Percentiles rank a stretch among this genome's conserved stretches.
Conservation (phyloP, 2,888 invertebrate genomes). For the Synanthedon vespiformis region DNA sequence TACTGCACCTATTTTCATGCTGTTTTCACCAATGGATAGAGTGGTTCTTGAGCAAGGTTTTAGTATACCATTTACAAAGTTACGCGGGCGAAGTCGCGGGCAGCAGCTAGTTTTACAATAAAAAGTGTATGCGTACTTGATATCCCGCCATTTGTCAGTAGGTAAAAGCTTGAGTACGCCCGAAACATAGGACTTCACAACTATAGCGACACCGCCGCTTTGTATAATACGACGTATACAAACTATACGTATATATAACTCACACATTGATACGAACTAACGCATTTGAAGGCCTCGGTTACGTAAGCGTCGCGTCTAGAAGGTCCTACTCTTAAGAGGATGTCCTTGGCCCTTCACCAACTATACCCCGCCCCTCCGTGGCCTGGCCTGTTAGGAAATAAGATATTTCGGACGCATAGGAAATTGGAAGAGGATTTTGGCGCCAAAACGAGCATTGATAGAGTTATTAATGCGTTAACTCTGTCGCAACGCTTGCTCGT, state of each 20-base stretch:
- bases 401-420: slow-evolving; percentile 21
- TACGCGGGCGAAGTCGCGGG: too few species aligned
- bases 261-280: slow-evolving; percentile 7
- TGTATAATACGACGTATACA: not conserved
- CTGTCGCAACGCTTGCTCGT: too few species aligned
- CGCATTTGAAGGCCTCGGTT: slow-evolving; percentile 30
- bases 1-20: too few species aligned
- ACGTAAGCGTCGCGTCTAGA: slow-evolving; percentile 49
- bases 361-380: slow-evolving; percentile 12
- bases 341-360: slow-evolving; percentile 29
- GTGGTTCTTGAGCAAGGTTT: too few species aligned
- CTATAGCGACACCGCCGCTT: not conserved
- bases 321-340: slow-evolving; percentile 28
- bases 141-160: too few species aligned
- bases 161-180: too few species aligned
- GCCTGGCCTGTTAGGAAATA: slow-evolving; percentile 30
- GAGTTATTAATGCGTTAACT: too few species aligned
- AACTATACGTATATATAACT: too few species aligned
- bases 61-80: too few species aligned
- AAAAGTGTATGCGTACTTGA: too few species aligned
- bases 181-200: not conserved
- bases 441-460: not conserved
- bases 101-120: too few species aligned
- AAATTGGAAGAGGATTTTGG: slow-evolving; percentile 4
- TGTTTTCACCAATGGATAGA: too few species aligned